Evolutionary conservation across 2,113 vertebrate genomes (phyloP), one percentile per base, ranked within the genome.

Genomic region (Sinocyclocheilus rhinocerous): DNA sequence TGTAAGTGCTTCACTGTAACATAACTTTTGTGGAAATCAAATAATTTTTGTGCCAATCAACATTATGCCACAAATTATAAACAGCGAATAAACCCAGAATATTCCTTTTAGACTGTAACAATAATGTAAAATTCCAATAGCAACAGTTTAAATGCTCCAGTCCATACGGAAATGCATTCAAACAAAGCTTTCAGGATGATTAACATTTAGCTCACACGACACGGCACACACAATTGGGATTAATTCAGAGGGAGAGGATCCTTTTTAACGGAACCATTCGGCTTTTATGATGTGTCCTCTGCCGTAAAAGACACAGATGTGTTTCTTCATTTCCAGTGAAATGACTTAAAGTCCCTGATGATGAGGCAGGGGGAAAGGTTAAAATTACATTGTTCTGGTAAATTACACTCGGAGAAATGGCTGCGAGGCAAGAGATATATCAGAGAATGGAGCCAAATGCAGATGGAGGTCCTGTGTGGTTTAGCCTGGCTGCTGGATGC

Each of bases 351-450:
- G 85, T 91, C 89, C 84, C 85, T 85, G 88, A 91, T 91, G 88
- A 93, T 92, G 87, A 90, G 83, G 83, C 86, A 89, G 89, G 90
- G 91, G 86, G 78, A 92, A 86, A 93, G 92, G 93, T 93, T 92
- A 93, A 91, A 90, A 93, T 89, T 87, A 90, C 90, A 93, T 91
- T 93, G 91, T 93, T 93, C 91, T 93, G 91, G 84, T 93, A 92
- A 93, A 94, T 94, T 93, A 93, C 88, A 92, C 88, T 86, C 88
- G 78, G 83, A 90, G 84, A 92, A 90, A 91, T 90, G 86, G 88
- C 93, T 89, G 86, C 83, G 20, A 91, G 91, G 91, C 91, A 91
- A 39, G 80, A 83, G 83, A 76, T 86, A 84, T 88, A 90, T 91
- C 86, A 85, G 83, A 77, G 81, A 83, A 88, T 70, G 86, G 88